Evolutionary conservation across 1,140 invertebrate genomes (phyloP), one percentile per base, ranked within the genome.

Genomic region (Ceratoteleas bidentatus): DNA sequence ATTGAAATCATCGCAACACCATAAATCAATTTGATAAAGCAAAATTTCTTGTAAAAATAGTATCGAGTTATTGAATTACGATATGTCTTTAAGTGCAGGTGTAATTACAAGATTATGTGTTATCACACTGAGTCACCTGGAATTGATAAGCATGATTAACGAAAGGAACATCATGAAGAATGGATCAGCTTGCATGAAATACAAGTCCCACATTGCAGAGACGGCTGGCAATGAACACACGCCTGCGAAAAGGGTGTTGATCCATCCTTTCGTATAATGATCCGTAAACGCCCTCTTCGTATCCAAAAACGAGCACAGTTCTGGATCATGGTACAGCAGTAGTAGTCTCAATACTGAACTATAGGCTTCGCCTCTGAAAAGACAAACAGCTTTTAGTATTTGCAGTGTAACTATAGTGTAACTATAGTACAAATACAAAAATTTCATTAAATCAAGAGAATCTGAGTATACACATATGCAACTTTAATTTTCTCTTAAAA

Each of bases 141-240:
- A 96, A 94, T 99, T 99, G 50, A 99, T 94, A 10, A 99, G 93
- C 92, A 99, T 98, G 49, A 99, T 98, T 16, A 99, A 92, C 0
- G 96, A 96, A 52, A 99, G 93, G 87, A 99, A 99, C 89, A 99
- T 98, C 83, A 99, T 94, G 78, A 99, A 96, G 92, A 99, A 99
- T 15, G 97, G 97, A 93, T 99, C 98, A 16, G 95, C 94, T 89
- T 97, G 96, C 92, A 99, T 98, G 87, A 99, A 98, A 88, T 99
- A 99, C 36, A 98, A 93, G 92, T 99, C 98, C 99, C 99, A 99
- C 95, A 99, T 97, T 77, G 94, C 94, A 65, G 96, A 94, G 58
- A 97, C 96, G 7, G 98, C 96, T 81, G 96, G 94, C 56, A 98
- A 92, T 84, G 94, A 95, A 90, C 98, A 98, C 24, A 95, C 95